Evolutionary conservation across 2,797 vertebrate species (phyloP), one percentile per base, ranked within the genome.

Genomic region (Sebastes kiyomatsui): DNA sequence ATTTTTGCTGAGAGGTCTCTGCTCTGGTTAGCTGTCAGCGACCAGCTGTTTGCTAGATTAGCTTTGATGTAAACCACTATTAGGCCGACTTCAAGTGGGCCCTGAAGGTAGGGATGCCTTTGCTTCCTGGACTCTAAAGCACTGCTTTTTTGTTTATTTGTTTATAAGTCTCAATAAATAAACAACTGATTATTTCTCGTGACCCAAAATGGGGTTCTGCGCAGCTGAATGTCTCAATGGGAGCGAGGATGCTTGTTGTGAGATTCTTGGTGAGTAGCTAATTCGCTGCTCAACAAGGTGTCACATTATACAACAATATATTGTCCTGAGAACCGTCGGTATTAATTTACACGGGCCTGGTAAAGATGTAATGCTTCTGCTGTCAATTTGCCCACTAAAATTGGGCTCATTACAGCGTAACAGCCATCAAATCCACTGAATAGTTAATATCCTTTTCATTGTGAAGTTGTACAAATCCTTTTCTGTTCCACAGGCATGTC

Each of bases 381-480:
- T 82, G 64, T 88, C 87, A 85, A 80, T 85, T 85, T 82, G 3
- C 80, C 80, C n/a, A 13, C 81, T 30, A 30, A 87, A 86, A 86
- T 80, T 61, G 77, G 73, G 65, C 81, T 90, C 81, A 88, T 91
- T 89, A 88, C 68, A 55, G 54, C 64, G 16, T 83, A 83, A 90
- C 81, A 85, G 68, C 83, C 85, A 77, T 91, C 79, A 87, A 85
- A 88, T 88, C 78, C 87, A 77, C 64, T 68, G 78, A 83, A 86
- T 71, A 79, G 81, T 90, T 90, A 81, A 88, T 87, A 75, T 84
- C 81, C 85, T 82, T 76, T 85, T 84, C 81, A 90, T 88, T 91
- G 88, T 86, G 79, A 90, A 88, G 75, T 90, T 88, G 66, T 86
- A 78, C 86, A 91, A 90, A 88, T 90, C 85, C 75, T 58, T 88